Evolutionary conservation across 2,113 vertebrate genomes (phyloP).

Genomic region (Pangasianodon hypophthalmus): DNA sequence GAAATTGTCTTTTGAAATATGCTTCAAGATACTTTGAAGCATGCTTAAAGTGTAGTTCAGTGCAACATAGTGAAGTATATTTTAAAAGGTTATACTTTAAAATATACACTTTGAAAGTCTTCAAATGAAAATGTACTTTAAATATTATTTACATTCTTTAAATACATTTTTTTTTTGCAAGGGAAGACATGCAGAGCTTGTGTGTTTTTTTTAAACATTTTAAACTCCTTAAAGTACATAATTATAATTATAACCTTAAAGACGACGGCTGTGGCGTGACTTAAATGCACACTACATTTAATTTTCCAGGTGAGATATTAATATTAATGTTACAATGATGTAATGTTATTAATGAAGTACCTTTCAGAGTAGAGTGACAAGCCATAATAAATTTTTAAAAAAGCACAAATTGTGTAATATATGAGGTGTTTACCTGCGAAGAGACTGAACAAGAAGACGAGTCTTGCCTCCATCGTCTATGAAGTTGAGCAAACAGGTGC

Average conservation of each 20-base stretch:
- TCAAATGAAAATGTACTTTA: not conserved
- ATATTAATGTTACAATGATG: not conserved
- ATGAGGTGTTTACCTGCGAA: not conserved
- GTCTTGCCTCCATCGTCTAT: conserved; percentile 24
- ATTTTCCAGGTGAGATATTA: not conserved
- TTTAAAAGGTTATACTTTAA: not conserved
- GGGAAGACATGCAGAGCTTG: not conserved
- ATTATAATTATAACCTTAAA: not conserved
- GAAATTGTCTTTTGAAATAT: not conserved
- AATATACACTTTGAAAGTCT: not conserved
- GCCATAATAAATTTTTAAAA: not conserved
- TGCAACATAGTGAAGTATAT: not conserved
- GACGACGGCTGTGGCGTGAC: not conserved
- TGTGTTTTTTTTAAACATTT: too few relatives aligned
- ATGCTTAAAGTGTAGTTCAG: not conserved
- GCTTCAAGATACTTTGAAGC: not conserved
- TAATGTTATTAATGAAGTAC: not conserved
- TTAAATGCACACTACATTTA: not conserved
- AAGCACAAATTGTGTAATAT: not conserved
- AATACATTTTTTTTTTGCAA: not conserved
- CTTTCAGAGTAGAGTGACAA: not conserved
- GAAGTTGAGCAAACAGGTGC: not conserved
- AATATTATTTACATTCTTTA: not conserved
- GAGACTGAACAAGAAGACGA: conserved; percentile 7
- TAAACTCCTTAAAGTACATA: not conserved